phyloP scores from a whole-genome alignment of 1,140 invertebrate genomes.

The Thaumetopoea pityocampa region DNA sequence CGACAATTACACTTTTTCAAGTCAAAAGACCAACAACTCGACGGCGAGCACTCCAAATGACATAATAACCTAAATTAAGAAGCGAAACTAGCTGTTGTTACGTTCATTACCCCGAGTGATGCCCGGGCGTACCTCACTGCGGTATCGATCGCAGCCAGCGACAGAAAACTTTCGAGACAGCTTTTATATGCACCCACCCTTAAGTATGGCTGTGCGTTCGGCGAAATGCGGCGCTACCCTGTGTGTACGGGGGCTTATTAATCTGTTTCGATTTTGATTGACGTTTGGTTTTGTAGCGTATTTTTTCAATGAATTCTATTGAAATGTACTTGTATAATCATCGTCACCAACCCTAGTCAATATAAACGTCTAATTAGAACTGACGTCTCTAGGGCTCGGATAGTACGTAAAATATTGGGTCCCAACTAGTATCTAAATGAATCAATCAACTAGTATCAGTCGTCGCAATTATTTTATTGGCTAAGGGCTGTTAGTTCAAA shows the following conservation, averaged over 20 bases:
- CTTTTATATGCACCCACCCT: slow-evolving; percentile 75
- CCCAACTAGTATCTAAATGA: no score
- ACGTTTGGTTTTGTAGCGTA: no score
- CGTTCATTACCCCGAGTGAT: slow-evolving; percentile 57
- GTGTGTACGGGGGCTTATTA: not conserved
- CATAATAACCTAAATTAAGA: slow-evolving; percentile 71
- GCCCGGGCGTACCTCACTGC: slow-evolving; percentile 47
- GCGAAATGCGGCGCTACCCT: slow-evolving; percentile 25
- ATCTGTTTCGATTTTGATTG: no score
- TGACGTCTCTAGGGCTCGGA: no score
- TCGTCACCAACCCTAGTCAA: no score
- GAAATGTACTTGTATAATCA: no score
- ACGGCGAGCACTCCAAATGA: slow-evolving; percentile 38
- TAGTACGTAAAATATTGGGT: no score
- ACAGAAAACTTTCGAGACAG: slow-evolving; percentile 76
- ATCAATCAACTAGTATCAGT: no score
- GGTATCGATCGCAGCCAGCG: slow-evolving; percentile 67
- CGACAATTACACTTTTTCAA: slow-evolving; percentile 1
- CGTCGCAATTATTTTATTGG: no score
- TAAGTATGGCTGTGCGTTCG: slow-evolving; percentile 49
- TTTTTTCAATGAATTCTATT: no score
- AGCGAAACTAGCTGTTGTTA: slow-evolving; percentile 51
- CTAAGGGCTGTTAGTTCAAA: no score
- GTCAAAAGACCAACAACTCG: slow-evolving; percentile 15
- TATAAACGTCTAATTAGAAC: no score